A percentile compares a stretch with the other conserved stretches of the same genome.
Conservation (phyloP, 1,140 invertebrate species). For the Papilio glaucus region DNA sequence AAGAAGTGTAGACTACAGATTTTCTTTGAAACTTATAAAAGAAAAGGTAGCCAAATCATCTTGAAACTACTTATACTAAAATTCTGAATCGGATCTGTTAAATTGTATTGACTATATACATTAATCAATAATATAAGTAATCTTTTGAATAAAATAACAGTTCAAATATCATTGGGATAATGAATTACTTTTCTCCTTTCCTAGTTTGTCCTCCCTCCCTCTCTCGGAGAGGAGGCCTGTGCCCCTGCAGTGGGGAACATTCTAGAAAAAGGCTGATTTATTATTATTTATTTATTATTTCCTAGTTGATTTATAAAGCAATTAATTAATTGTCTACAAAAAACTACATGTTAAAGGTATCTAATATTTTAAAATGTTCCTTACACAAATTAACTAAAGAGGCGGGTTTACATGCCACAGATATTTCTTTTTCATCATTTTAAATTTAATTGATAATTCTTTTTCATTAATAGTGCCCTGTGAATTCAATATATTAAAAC, state of each 20-base stretch:
- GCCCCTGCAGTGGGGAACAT: too few species aligned
- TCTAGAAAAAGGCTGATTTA: too few species aligned
- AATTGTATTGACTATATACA: neutral
- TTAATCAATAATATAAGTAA: too few species aligned
- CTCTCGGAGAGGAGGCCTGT: too few species aligned
- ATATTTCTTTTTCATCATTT: neutral
- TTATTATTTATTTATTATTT: too few species aligned
- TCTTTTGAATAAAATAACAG: neutral
- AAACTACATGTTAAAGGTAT: neutral
- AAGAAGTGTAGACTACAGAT: too few species aligned
- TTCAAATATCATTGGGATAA: neutral
- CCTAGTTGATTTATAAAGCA: neutral
- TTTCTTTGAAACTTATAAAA: too few species aligned
- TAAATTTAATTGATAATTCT: neutral
- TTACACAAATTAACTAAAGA: neutral
- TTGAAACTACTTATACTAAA: neutral
- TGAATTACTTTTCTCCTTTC: neutral
- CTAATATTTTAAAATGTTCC: neutral
- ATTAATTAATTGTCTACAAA: neutral
- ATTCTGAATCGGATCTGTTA: neutral
- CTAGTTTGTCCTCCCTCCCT: too few species aligned
- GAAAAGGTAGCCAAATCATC: too few species aligned
- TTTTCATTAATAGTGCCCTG: neutral
- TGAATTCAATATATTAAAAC: neutral
- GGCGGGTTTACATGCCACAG: neutral